phyloP scores from a whole-genome alignment of 2,113 vertebrate genomes.

The Puntigrus tetrazona region DNA sequence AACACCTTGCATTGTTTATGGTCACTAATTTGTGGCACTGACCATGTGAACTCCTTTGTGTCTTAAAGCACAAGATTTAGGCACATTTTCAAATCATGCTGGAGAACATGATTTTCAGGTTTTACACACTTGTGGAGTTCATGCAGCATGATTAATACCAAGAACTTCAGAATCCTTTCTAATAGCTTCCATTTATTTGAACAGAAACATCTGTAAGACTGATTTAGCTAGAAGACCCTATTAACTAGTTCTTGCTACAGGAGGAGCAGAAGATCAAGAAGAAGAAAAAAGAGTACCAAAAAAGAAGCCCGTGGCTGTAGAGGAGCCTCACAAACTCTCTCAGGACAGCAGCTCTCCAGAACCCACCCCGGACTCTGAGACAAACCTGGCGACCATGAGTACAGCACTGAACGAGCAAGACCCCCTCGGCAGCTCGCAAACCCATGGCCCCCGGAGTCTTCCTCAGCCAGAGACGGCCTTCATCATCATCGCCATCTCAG shows the following conservation, averaged over 20 bases:
- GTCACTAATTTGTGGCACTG: not conserved
- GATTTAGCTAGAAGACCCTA: not conserved
- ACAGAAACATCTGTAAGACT: slow-evolving; percentile 3
- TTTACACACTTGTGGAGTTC: not conserved
- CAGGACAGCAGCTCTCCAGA: slow-evolving; percentile 93
- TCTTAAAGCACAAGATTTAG: not conserved
- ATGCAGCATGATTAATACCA: not conserved
- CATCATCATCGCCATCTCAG: slow-evolving; percentile 88
- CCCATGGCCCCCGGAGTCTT: slow-evolving; percentile 96
- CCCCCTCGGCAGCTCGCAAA: slow-evolving; percentile 80
- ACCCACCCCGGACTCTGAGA: slow-evolving; percentile 83
- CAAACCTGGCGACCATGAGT: slow-evolving; percentile 90
- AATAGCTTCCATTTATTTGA: not conserved
- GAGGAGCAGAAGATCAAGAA: slow-evolving; percentile 97
- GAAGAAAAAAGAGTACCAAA: slow-evolving; percentile 90
- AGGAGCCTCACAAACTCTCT: slow-evolving; percentile 76
- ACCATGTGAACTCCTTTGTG: not conserved
- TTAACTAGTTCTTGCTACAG: slow-evolving; percentile 59
- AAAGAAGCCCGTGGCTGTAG: slow-evolving; percentile 81
- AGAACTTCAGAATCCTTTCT: not conserved
- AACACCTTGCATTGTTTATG: not conserved
- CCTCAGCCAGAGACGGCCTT: slow-evolving; percentile 89
- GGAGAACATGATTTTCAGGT: not conserved
- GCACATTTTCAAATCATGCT: not conserved
- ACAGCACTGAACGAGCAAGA: slow-evolving; percentile 81